Evolutionary conservation across 2,797 vertebrate genomes (phyloP).

Genomic region (Liasis olivaceus): DNA sequence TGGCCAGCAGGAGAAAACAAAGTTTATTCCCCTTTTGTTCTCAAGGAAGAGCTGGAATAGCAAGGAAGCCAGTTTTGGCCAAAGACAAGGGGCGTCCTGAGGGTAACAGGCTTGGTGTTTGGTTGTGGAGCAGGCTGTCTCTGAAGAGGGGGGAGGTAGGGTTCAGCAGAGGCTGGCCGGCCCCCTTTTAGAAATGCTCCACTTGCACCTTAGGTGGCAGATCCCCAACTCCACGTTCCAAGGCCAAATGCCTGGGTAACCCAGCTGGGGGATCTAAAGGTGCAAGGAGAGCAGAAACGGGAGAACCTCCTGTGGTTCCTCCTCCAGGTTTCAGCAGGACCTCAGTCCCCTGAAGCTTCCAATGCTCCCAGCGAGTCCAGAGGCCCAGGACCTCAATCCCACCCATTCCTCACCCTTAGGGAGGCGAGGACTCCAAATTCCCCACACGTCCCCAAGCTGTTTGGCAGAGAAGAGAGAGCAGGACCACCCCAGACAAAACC

Average conservation of each 20-base stretch:
- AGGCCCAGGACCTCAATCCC: neutral
- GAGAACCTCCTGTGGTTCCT: neutral
- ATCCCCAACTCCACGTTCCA: neutral
- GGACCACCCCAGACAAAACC: neutral
- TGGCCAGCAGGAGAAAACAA: neutral
- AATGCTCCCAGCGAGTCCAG: neutral
- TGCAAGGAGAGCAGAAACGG: neutral
- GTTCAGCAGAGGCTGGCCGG: neutral
- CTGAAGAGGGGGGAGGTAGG: neutral
- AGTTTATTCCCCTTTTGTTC: neutral
- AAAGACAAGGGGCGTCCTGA: neutral
- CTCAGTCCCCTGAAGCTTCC: neutral
- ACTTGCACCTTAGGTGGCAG: neutral
- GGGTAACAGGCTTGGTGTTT: neutral
- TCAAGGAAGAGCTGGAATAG: neutral
- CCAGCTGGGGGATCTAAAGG: neutral
- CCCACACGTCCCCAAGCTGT: too few species aligned
- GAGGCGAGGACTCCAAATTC: too few species aligned
- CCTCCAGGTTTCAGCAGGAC: neutral
- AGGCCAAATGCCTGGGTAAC: neutral
- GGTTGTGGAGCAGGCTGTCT: neutral
- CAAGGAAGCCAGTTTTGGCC: neutral
- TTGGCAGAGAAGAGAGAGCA: too few species aligned
- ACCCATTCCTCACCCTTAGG: neutral
- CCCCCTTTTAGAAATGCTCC: neutral